phyloP scores from a whole-genome alignment of 35 echinoderm and acorn worm species.

The Nesometra sesokonis region DNA sequence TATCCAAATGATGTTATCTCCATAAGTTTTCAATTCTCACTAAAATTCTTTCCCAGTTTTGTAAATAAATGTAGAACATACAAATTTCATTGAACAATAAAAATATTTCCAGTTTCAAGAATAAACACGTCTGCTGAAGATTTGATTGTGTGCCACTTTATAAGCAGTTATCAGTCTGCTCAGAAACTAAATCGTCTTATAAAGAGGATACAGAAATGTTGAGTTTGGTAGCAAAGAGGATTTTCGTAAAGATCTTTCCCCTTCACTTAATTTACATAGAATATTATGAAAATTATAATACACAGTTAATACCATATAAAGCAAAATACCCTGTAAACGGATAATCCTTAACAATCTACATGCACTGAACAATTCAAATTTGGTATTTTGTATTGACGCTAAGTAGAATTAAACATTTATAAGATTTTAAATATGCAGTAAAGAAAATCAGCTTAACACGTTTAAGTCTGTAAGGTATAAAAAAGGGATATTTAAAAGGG shows the following conservation, averaged over 20 bases:
- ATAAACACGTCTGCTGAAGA: not conserved
- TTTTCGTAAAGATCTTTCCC: not conserved
- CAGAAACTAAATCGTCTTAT: not conserved
- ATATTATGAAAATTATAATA: not conserved
- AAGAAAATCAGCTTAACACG: not conserved
- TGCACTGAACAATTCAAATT: not conserved
- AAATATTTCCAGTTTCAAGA: too few species aligned
- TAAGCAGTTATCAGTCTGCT: not conserved
- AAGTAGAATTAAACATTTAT: conserved; percentile 1
- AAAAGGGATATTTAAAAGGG: not conserved
- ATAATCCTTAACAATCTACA: not conserved
- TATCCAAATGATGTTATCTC: too few species aligned
- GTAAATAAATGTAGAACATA: too few species aligned
- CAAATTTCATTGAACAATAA: too few species aligned
- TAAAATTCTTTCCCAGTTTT: too few species aligned
- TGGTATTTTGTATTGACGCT: not conserved
- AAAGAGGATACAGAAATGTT: not conserved
- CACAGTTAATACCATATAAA: not conserved
- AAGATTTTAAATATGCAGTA: not conserved
- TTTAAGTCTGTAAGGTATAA: not conserved
- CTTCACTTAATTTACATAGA: not conserved
- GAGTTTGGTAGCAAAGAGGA: not conserved
- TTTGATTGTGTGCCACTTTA: not conserved
- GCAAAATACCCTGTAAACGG: not conserved
- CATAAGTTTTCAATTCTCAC: too few species aligned